Evolutionary conservation across 2,797 vertebrate species (phyloP).

Genomic region (Amazona finschi): DNA sequence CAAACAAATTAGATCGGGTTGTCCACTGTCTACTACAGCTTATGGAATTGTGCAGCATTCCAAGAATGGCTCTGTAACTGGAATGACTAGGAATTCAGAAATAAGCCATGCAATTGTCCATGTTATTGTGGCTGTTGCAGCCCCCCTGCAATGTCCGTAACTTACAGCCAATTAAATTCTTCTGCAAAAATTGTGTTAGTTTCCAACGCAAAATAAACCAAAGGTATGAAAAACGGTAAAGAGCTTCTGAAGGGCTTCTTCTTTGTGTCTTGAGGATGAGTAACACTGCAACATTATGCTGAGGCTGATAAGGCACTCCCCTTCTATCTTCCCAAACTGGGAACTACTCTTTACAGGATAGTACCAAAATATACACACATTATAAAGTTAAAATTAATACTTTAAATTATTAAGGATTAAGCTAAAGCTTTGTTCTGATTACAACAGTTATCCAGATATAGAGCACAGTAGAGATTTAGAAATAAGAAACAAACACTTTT

Average conservation of each 20-base stretch:
- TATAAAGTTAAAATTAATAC: slow-evolving; percentile 44
- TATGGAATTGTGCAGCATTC: slow-evolving; percentile 63
- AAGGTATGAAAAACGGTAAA: slow-evolving; percentile 67
- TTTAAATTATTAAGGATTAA: slow-evolving; percentile 37
- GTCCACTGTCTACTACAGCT: slow-evolving; percentile 70
- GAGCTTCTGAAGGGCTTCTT: slow-evolving; percentile 75
- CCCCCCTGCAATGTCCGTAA: slow-evolving; percentile 73
- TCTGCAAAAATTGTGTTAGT: slow-evolving; percentile 75
- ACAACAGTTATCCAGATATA: slow-evolving; percentile 64
- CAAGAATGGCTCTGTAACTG: slow-evolving; percentile 58
- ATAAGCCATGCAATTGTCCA: slow-evolving; percentile 72
- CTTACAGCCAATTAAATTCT: slow-evolving; percentile 77
- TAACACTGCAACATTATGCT: slow-evolving; percentile 75
- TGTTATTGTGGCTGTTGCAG: slow-evolving; percentile 71
- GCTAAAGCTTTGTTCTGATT: slow-evolving; percentile 26
- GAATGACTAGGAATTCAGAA: slow-evolving; percentile 30
- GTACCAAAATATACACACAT: slow-evolving; percentile 67
- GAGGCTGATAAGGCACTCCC: slow-evolving; percentile 76
- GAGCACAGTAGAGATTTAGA: slow-evolving; percentile 63
- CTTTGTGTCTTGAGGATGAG: slow-evolving; percentile 76
- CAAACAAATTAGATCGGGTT: slow-evolving; percentile 79
- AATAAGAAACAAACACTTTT: slow-evolving; percentile 58
- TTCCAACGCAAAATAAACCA: slow-evolving; percentile 74
- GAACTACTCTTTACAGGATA: slow-evolving; percentile 84
- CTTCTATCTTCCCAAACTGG: slow-evolving; percentile 76